Evolutionary conservation across 2,113 vertebrate species (phyloP), one percentile per base, ranked within the genome.

Genomic region (Asarcornis scutulata): DNA sequence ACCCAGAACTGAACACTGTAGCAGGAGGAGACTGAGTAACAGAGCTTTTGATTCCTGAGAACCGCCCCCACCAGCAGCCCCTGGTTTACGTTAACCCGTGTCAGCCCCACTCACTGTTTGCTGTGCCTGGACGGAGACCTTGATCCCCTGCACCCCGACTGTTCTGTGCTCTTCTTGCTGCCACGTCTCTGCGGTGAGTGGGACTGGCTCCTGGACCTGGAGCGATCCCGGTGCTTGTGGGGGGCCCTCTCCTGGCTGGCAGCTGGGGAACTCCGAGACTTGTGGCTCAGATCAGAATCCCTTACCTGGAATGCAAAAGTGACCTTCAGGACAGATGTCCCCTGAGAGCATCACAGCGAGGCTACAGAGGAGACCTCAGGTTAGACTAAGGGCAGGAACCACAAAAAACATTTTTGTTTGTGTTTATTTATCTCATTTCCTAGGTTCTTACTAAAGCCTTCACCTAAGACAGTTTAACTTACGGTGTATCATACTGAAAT

Each of bases 61-160:
- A 21, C 31, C 22, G 10, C 3, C 32, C 29, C 13, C 4, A 2
- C 26, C 16, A 34, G 50, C 68, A 83, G 25, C 18, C 42, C 48
- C 1, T 17, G 25, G 17, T n/a, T 27, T 10, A 5, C 4, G 3
- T 14, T 2, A 6, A 1, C 8, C 8, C 66, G 71, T 36, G 12
- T 27, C 29, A 15, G 29, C 32, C 55, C 55, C 26, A 98, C 97
- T 98, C 96, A 98, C 98, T 13, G 91, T 95, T 83, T 97, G 46
- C 88, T 81, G 72, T 95, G 92, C 17, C n/a, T 96, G 7, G 95
- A 89, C 40, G 98, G 95, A 46, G 97, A 97, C 53, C 91, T 90
- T 8, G 80, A 95, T 11, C 73, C 88, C 34, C 96, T 94, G 46
- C 83, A 82, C 5, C 88, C 89, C 22, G 73, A 56, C 9, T 93